These are phyloP conservation scores for Phaethon lepturus DNA, from an alignment of 2,113 vertebrate genomes.

Conservation along the genomic window DNA sequence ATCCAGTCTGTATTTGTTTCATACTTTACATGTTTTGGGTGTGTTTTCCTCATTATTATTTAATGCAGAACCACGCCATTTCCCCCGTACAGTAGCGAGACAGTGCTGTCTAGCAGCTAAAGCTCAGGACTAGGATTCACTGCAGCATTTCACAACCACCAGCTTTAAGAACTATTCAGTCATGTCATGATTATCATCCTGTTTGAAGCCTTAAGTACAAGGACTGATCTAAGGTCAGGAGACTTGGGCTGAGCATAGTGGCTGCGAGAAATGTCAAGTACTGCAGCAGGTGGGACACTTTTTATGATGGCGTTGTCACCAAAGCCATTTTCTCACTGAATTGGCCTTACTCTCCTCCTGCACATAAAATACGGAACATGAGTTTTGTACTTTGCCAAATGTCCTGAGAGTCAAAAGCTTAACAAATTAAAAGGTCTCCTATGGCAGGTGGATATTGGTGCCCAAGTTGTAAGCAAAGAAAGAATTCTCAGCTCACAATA, in stretches of 20 bases:
- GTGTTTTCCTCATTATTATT: neutral
- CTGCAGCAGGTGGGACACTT: neutral
- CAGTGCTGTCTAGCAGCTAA: neutral
- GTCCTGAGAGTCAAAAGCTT: neutral
- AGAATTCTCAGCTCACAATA: neutral
- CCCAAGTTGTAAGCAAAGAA: neutral
- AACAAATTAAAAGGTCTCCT: neutral
- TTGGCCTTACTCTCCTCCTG: neutral
- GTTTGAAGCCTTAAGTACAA: neutral
- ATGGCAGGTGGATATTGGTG: neutral
- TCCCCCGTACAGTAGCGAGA: neutral
- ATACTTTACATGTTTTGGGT: neutral
- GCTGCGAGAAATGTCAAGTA: neutral
- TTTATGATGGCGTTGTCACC: neutral
- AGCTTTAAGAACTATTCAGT: neutral
- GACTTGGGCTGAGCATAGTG: accelerated
- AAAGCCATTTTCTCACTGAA: neutral
- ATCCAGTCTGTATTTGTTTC: neutral
- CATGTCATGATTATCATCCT: neutral
- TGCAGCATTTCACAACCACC: neutral
- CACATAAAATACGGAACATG: neutral
- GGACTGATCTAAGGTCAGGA: neutral
- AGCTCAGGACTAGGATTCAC: neutral
- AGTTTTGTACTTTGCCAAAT: neutral
- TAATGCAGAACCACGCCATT: neutral